Evolutionary conservation across 35 echinoderm and acorn worm species (phyloP).

Genomic region (Chiridota heheva): DNA sequence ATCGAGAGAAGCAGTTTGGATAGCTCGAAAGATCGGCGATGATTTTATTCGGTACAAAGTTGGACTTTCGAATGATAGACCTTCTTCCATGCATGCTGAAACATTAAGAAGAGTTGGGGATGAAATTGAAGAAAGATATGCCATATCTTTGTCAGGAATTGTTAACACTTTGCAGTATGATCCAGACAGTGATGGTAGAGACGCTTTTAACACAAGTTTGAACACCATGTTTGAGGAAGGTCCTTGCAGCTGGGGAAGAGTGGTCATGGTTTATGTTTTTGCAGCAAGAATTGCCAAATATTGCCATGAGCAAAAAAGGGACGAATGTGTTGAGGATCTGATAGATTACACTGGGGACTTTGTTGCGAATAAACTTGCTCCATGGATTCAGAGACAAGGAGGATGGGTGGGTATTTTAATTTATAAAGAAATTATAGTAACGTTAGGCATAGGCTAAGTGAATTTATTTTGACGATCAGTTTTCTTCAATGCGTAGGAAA

Average conservation of each 20-base stretch:
- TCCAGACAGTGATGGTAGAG: slow-evolving; percentile 72
- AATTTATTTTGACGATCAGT: too few species aligned
- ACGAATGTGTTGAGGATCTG: slow-evolving; percentile 65
- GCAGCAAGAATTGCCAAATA: slow-evolving; percentile 92
- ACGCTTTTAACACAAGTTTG: slow-evolving; percentile 78
- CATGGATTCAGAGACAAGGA: slow-evolving; percentile 92
- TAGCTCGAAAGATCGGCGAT: slow-evolving; percentile 54
- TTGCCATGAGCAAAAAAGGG: slow-evolving; percentile 68
- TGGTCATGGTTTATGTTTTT: slow-evolving; percentile 98
- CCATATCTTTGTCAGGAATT: slow-evolving; percentile 84
- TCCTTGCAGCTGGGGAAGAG: slow-evolving; percentile 87
- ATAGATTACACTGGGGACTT: slow-evolving; percentile 75
- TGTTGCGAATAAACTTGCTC: slow-evolving; percentile 51
- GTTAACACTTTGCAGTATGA: slow-evolving; percentile 83
- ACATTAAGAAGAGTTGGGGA: slow-evolving; percentile 91
- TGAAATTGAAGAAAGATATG: slow-evolving; percentile 92
- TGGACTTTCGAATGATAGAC: slow-evolving; percentile 21
- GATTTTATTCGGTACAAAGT: slow-evolving; percentile 87
- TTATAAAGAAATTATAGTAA: neutral
- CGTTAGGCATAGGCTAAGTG: too few species aligned
- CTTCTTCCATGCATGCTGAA: slow-evolving; percentile 55
- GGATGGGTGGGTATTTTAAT: slow-evolving; percentile 83
- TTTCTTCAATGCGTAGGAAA: neutral
- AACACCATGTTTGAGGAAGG: slow-evolving; percentile 99
- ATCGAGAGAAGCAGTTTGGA: slow-evolving; percentile 17